Base-by-base conservation (phyloP, 2,113 vertebrate species). In the Pteruthius melanotis region DNA sequence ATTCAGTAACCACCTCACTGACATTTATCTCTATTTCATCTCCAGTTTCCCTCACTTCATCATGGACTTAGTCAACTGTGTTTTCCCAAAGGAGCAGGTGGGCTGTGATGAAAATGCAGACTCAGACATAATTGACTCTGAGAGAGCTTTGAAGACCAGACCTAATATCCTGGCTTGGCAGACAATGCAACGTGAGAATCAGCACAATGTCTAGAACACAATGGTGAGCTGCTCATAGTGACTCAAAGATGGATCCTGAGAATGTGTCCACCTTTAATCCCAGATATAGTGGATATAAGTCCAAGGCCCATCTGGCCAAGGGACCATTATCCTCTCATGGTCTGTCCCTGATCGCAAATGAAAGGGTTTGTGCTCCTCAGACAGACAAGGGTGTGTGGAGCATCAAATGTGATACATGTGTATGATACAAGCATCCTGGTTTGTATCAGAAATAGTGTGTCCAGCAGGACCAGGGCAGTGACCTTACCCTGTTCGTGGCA, bases 41-140 rank as follows among this genome's bases (percentile, higher is more conserved):
- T 91, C 61, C 77, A 78, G 89, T 79, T 91, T 76, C 45, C n/a
- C 52, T 82, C 87, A 78, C 60, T 95, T 89, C 61, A 87, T 95
- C 87, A 84, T 50, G 49, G 60, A 64, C 83, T 86, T 93, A 82
- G 87, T 81, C 83, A 93, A 71, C 70, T 72, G 47, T 1, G 0
- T 93, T 94, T 87, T 89, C 89, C 69, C 74, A 69, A 87, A 76
- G 84, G 87, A 92, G 45, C 56, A 89, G 33, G 77, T 74, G 68
- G 42, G 24, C 40, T 2, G 5, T 75, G 80, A 70, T 84, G 86
- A 87, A 95, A 93, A 89, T 75, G 77, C 56, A 81, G 77, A 68
- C 76, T 83, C 52, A 56, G 80, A 68, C 26, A 52, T 91, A 93
- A 91, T 12, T 85, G 92, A 91, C 59, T 74, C 69, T 54, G 47